Percentiles rank a stretch among this genome's conserved stretches.
Conservation (phyloP, 2,888 invertebrate species). For the Chymomyza fuscimana region DNA sequence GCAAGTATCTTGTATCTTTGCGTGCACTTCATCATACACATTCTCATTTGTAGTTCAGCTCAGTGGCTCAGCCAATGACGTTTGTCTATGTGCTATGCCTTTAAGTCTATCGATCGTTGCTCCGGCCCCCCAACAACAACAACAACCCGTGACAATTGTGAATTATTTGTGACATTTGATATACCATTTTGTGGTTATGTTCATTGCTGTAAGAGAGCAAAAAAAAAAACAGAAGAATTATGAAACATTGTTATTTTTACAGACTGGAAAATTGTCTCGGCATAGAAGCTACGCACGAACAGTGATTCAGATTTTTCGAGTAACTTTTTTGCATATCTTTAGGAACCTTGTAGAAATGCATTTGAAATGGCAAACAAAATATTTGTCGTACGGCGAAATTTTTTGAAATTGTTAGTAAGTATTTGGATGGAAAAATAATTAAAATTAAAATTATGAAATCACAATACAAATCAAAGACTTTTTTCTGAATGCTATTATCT, state of each 20-base stretch:
- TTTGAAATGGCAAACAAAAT: no score
- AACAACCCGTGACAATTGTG: conserved; percentile 52
- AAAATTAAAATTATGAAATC: no score
- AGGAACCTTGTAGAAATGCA: no score
- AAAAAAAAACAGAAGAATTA: conserved; percentile 33
- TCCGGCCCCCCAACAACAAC: conserved; percentile 50
- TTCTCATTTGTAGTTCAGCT: conserved; percentile 45
- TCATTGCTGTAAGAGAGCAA: conserved; percentile 36
- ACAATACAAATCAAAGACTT: no score
- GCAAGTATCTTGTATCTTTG: conserved; percentile 32
- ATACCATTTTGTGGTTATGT: conserved; percentile 61
- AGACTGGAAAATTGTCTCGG: conserved; percentile 9
- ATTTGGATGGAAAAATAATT: no score
- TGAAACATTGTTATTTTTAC: conserved; percentile 54
- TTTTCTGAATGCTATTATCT: no score
- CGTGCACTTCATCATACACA: conserved; percentile 9
- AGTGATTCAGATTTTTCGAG: neutral
- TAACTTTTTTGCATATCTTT: no score
- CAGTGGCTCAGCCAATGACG: conserved; percentile 49
- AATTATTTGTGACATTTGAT: conserved; percentile 66
- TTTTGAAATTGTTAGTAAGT: no score
- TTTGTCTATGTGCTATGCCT: conserved; percentile 32
- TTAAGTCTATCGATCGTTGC: conserved; percentile 59
- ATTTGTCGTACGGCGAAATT: no score
- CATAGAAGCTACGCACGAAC: neutral